These are phyloP conservation scores for Damaliscus lunatus DNA, from an alignment of 2,113 vertebrate genomes.

Conservation along the genomic window DNA sequence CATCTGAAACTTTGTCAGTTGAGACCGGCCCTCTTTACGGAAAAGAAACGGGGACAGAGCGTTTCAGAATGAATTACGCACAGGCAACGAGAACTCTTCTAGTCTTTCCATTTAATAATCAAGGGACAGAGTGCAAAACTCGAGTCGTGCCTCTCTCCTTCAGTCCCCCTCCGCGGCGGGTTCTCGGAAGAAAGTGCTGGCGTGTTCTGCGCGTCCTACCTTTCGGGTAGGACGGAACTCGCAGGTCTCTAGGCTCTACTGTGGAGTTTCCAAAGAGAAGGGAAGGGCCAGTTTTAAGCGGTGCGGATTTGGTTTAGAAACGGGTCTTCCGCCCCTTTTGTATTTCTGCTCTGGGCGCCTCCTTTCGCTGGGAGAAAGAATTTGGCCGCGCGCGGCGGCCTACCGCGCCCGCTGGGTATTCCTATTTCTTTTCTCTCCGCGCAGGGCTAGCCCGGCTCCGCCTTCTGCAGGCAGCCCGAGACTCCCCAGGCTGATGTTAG, in stretches of 20 bases:
- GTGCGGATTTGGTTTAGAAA: neutral
- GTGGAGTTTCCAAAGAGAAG: neutral
- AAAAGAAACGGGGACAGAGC: neutral
- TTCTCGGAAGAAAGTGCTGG: neutral
- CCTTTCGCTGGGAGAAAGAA: neutral
- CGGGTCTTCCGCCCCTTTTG: neutral
- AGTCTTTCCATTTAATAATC: neutral
- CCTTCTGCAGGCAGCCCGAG: neutral
- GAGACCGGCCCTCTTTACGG: neutral
- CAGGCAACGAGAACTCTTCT: neutral
- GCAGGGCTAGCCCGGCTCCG: neutral
- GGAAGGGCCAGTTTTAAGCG: neutral
- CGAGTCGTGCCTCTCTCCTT: rapidly evolving
- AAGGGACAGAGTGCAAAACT: neutral
- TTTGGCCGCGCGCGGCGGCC: rapidly evolving
- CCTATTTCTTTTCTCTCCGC: neutral
- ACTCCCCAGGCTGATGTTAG: rapidly evolving
- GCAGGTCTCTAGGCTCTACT: neutral
- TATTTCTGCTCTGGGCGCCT: neutral
- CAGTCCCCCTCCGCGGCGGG: no score
- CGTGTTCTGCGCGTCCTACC: neutral
- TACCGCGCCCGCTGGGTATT: neutral
- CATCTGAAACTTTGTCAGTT: neutral
- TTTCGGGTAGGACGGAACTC: neutral
- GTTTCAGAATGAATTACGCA: neutral